Evolutionary conservation across 2,888 invertebrate genomes (phyloP).

Genomic region (Chrysina gloriosa): DNA sequence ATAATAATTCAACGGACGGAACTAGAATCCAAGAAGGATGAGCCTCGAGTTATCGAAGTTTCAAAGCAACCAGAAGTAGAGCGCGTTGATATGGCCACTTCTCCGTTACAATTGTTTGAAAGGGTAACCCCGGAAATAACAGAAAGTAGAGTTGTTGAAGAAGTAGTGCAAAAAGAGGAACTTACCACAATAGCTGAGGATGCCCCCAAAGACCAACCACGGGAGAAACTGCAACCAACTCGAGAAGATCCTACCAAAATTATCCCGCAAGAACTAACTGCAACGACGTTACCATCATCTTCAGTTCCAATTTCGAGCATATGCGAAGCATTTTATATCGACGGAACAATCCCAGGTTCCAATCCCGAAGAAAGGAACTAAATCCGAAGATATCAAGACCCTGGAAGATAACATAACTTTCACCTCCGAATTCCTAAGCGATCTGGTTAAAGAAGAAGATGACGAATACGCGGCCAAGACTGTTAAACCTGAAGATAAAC

Average conservation of each 20-base stretch:
- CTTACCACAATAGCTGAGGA: too few species aligned
- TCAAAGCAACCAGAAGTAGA: background rate
- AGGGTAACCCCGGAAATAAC: background rate
- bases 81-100: constrained; percentile 5
- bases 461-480: constrained; percentile 19
- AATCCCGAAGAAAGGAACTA: background rate
- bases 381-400: constrained; percentile 37
- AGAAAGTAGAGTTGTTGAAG: constrained; percentile 33
- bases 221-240: constrained; percentile 30
- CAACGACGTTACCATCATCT: constrained; percentile 37
- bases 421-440: constrained; percentile 40
- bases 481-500: background rate
- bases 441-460: constrained; percentile 36
- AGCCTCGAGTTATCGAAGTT: background rate
- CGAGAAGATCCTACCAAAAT: constrained; percentile 39
- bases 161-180: constrained; percentile 34
- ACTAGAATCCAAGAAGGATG: background rate
- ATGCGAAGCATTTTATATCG: constrained; percentile 22
- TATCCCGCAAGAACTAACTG: constrained; percentile 48
- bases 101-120: background rate
- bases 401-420: constrained; percentile 42
- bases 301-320: background rate
- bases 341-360: constrained; percentile 12
- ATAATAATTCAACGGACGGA: background rate
- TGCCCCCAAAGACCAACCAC: constrained; percentile 16